Base-by-base conservation (phyloP, 2,888 invertebrate species). In the Hipparchia semele region DNA sequence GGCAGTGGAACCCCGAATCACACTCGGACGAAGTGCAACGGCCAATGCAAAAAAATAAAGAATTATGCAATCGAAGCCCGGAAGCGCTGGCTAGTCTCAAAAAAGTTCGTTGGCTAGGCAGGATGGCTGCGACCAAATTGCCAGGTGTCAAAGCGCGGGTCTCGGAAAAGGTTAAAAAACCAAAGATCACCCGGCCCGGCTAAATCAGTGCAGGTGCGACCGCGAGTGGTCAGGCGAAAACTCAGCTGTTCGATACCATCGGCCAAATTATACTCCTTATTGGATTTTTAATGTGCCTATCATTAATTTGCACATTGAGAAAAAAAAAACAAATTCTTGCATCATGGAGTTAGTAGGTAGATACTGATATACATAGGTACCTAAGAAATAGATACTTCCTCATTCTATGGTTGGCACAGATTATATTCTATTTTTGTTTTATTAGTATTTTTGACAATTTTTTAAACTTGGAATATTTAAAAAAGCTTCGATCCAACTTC, bases 161-260 rank as follows among this genome's bases (percentile, higher is more conserved):
- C 86, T 87, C 87, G 79, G 83, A 83, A 82, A 85, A 86, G 89
- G 88, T 87, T 76, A 83, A 84, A 87, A 88, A 89, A 89, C 86
- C 77, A 81, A 85, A 86, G 86, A 88, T 87, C 84, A 83, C 84
- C 85, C 83, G 84, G 81, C 86, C 88, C 82, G 84, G 81, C 86
- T 89, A 90, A 92, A 92, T 92, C 93, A 84, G 84, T 90, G 92
- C 92, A 93, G 92, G 91, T 92, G 65, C 65, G 64, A 10, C 49
- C 49, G 92, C 80, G 80, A 76, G 74, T 87, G 87, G 87, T 87
- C 88, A 88, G 87, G 87, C 90, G 86, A 88, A 88, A 86, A 88
- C 85, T 89, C 92, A 92, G 92, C 91, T 92, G 92, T 82, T 75
- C 75, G 65, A 75, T 78, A 84, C 85, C 84, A 84, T 83, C 81